These are phyloP conservation scores for Eudasyphora cyanicolor DNA, from an alignment of 2,888 invertebrate species.

Conservation along the genomic window DNA sequence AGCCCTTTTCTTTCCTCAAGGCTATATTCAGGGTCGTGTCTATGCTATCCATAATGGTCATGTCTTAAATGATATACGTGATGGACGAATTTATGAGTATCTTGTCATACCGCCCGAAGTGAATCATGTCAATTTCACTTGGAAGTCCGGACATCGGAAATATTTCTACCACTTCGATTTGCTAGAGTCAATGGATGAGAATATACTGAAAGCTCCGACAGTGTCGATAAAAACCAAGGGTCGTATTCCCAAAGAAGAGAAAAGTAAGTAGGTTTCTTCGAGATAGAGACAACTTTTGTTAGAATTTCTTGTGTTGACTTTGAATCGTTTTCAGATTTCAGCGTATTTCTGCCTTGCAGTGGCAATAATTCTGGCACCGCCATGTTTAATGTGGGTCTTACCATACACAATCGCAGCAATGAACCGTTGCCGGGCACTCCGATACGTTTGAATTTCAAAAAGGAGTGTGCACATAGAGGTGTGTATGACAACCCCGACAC, in stretches of 20 bases:
- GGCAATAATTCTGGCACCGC: constrained; percentile 92
- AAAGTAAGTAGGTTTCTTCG: constrained; percentile 84
- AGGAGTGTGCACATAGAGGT: constrained; percentile 97
- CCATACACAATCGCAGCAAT: constrained; percentile 90
- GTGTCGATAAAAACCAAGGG: constrained; percentile 93
- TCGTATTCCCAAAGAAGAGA: constrained; percentile 90
- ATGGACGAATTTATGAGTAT: constrained; percentile 94
- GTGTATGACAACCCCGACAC: constrained; percentile 83
- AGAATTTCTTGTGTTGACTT: constrained; percentile 25
- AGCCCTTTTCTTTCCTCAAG: constrained; percentile 76
- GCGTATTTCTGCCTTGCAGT: constrained; percentile 91
- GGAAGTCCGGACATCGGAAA: constrained; percentile 90
- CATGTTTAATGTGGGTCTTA: constrained; percentile 91
- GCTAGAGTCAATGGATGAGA: constrained; percentile 90
- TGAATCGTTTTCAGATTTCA: constrained; percentile 88
- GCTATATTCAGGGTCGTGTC: constrained; percentile 81
- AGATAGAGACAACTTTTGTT: too few relatives aligned
- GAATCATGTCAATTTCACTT: constrained; percentile 93
- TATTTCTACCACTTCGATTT: constrained; percentile 93
- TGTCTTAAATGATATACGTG: constrained; percentile 91
- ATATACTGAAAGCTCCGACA: constrained; percentile 91
- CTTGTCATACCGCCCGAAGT: constrained; percentile 95
- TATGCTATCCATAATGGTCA: constrained; percentile 93
- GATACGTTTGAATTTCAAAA: constrained; percentile 90
- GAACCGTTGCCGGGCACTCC: constrained; percentile 92